Percentiles rank a stretch among this genome's conserved stretches.
Evolutionary conservation across 2,797 vertebrate genomes (phyloP).

Genomic region (Lophura swinhoii): DNA sequence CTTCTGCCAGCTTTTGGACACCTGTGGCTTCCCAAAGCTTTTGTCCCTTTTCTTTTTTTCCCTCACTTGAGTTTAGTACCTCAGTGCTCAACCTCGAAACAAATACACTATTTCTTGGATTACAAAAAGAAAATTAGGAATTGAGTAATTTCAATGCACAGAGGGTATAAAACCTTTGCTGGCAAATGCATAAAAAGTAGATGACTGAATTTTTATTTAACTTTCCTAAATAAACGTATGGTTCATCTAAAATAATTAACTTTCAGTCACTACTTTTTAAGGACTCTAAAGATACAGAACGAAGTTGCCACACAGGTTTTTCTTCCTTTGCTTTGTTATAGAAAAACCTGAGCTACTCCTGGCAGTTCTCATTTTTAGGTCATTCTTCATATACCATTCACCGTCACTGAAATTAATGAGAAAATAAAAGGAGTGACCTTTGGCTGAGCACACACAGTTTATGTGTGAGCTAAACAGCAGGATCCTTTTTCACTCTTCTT

Average conservation of each 20-base stretch:
- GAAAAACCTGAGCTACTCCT: conserved; percentile 45
- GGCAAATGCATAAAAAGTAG: background rate
- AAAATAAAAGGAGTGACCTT: conserved; percentile 69
- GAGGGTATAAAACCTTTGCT: background rate
- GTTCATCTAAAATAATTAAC: background rate
- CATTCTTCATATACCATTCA: conserved; percentile 65
- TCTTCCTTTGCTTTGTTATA: background rate
- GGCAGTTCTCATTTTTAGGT: conserved; percentile 62
- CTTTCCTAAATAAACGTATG: background rate
- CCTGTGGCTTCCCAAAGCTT: background rate
- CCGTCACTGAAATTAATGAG: conserved; percentile 62
- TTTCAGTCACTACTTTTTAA: background rate
- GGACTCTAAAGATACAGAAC: background rate
- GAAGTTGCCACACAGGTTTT: conserved; percentile 23
- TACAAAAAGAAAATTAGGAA: background rate
- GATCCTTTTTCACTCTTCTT: conserved; percentile 38
- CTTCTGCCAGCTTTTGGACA: background rate
- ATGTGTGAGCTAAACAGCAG: conserved; percentile 56
- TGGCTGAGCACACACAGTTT: conserved; percentile 69
- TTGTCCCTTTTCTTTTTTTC: background rate
- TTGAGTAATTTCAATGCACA: background rate
- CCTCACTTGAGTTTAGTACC: background rate
- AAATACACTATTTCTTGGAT: background rate
- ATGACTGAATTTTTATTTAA: background rate
- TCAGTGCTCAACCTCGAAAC: background rate